phyloP scores from a whole-genome alignment of 2,888 invertebrate species.

The Clunio marinus region DNA sequence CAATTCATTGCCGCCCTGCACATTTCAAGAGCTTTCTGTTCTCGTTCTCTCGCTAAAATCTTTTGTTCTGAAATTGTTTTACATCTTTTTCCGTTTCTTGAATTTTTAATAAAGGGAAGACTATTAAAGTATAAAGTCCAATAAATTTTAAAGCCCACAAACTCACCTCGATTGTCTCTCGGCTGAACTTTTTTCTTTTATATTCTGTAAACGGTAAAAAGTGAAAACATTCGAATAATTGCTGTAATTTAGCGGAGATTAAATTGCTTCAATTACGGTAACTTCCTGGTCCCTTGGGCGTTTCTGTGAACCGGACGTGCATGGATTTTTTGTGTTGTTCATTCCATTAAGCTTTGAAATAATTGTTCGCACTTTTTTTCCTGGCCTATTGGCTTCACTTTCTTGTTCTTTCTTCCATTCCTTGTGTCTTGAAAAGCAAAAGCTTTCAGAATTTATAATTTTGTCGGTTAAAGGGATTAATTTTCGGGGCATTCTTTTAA shows the following conservation, averaged over 20 bases:
- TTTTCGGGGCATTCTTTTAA: slow-evolving; percentile 25
- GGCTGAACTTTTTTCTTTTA: neutral
- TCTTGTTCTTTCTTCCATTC: neutral
- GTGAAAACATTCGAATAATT: neutral
- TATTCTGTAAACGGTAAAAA: neutral
- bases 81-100: neutral
- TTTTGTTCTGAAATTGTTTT: slow-evolving; percentile 11
- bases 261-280: slow-evolving; percentile 9
- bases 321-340: neutral
- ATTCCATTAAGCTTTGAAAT: neutral
- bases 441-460: neutral
- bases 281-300: neutral
- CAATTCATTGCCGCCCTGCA: no score
- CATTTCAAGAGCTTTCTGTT: neutral
- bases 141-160: slow-evolving; percentile 3
- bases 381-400: neutral
- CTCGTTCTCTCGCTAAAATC: neutral
- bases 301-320: neutral
- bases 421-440: neutral
- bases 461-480: slow-evolving; percentile 15
- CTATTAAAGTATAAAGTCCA: neutral
- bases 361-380: neutral
- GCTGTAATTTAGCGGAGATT: neutral
- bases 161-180: slow-evolving; percentile 3
- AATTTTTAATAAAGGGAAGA: neutral